phyloP scores from a whole-genome alignment of 92 coral and sea anemone species.

The Umimayanthus kanabou region DNA sequence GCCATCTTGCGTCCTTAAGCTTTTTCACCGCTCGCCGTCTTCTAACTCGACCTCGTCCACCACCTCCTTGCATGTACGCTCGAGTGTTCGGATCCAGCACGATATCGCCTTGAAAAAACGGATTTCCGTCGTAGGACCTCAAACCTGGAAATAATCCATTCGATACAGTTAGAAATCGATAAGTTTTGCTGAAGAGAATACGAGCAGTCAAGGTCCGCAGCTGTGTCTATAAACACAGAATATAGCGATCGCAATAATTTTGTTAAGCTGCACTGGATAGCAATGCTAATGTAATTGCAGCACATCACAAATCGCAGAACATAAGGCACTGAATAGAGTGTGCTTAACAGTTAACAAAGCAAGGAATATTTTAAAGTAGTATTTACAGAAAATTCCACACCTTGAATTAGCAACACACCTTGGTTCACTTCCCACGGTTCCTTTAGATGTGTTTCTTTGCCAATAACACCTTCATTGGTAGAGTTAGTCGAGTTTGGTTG shows the following conservation, averaged over 20 bases:
- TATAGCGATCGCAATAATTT: not conserved
- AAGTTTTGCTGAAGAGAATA: conserved; percentile 24
- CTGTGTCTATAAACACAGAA: conserved; percentile 5
- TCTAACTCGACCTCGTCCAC: conserved; percentile 43
- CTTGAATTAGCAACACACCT: conserved; percentile 59
- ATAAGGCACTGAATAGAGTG: not conserved
- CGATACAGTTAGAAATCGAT: conserved; percentile 34
- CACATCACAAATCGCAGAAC: not conserved
- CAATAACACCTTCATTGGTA: not conserved
- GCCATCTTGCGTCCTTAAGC: conserved; percentile 78
- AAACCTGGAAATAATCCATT: conserved; percentile 58
- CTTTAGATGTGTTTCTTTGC: conserved; percentile 37
- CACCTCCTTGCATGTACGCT: conserved; percentile 63
- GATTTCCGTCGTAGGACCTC: conserved; percentile 61
- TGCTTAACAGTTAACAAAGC: not conserved
- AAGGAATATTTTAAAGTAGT: not conserved
- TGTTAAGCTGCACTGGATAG: not conserved
- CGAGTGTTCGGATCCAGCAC: conserved; percentile 75
- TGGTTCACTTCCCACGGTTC: conserved; percentile 99
- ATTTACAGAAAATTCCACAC: conserved; percentile 53
- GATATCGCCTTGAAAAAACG: conserved; percentile 96
- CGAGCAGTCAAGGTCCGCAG: not conserved
- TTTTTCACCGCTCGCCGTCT: conserved; percentile 85
- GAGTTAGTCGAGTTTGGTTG: conserved; percentile 1
- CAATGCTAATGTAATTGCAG: not conserved